Percentiles rank a stretch among this genome's conserved stretches.
These are phyloP conservation scores for Cladorhizidae sp. DNA, from an alignment of 37 sponge, comb jelly and placozoan genomes.

Conservation along the genomic window DNA sequence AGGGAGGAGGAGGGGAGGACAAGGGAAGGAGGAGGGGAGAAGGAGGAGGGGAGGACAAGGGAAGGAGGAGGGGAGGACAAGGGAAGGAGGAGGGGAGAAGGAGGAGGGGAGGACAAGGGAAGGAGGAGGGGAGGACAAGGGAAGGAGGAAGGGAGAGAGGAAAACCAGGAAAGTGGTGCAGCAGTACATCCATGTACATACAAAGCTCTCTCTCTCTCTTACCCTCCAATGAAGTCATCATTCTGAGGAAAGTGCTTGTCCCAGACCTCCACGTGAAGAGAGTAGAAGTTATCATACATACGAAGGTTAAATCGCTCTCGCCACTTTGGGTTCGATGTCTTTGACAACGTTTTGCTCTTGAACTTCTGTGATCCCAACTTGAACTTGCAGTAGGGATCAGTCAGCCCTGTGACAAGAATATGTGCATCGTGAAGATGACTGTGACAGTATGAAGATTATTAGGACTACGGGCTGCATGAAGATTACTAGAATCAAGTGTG, in stretches of 20 bases:
- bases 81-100: too few relatives aligned
- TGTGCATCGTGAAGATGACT: too few relatives aligned
- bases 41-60: too few relatives aligned
- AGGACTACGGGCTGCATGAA: too few relatives aligned
- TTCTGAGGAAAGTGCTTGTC: slow-evolving; percentile 74
- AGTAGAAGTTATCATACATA: slow-evolving; percentile 70
- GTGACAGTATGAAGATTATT: too few relatives aligned
- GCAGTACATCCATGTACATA: background rate
- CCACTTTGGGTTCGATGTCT: slow-evolving; percentile 82
- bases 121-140: too few relatives aligned
- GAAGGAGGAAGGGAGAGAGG: too few relatives aligned
- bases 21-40: background rate
- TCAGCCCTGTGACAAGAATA: slow-evolving; percentile 35
- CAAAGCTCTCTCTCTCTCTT: slow-evolving; percentile 1
- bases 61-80: too few relatives aligned
- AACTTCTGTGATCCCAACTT: slow-evolving; percentile 81
- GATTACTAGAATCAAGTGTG: too few relatives aligned
- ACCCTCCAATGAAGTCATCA: slow-evolving; percentile 94
- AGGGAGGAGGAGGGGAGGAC: slow-evolving; percentile 13
- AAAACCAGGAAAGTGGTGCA: too few relatives aligned
- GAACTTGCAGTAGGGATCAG: slow-evolving; percentile 96
- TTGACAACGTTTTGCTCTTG: slow-evolving; percentile 61
- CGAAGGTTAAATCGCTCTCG: slow-evolving; percentile 86
- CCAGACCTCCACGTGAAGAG: slow-evolving; percentile 83
- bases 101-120: too few relatives aligned